These are phyloP conservation scores for Apodemia zela DNA, from an alignment of 2,888 invertebrate genomes.

Conservation along the genomic window DNA sequence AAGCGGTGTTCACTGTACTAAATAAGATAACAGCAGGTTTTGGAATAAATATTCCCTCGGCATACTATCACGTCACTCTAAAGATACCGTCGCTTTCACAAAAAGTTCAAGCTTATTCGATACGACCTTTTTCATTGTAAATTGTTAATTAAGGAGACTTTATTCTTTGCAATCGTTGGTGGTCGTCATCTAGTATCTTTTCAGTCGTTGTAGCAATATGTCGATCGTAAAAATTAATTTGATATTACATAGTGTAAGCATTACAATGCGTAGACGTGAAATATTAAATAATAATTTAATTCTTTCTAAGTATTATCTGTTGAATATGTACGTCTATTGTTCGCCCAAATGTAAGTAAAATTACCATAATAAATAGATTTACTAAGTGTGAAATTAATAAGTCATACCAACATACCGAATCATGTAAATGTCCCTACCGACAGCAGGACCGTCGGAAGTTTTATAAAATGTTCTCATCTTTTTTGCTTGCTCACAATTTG, in stretches of 20 bases:
- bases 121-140: constrained; percentile 25
- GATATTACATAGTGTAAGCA: neutral
- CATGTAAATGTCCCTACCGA: constrained; percentile 42
- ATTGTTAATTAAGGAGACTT: constrained; percentile 26
- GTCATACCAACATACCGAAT: constrained; percentile 36
- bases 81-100: constrained; percentile 20
- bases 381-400: constrained; percentile 33
- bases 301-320: neutral
- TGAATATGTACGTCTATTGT: neutral
- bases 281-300: neutral
- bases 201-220: constrained; percentile 20
- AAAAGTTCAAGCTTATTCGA: constrained; percentile 28
- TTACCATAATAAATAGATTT: constrained; percentile 13
- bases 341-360: neutral
- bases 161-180: constrained; percentile 22
- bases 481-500: constrained; percentile 68
- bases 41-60: constrained; percentile 11
- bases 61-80: constrained; percentile 28
- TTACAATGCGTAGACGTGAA: neutral
- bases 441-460: constrained; percentile 58
- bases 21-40: constrained; percentile 19
- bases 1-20: constrained; percentile 14
- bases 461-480: constrained; percentile 73
- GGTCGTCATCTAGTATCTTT: constrained; percentile 22
- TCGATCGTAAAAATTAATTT: constrained; percentile 6